Evolutionary conservation across 2,888 invertebrate species (phyloP), one percentile per base, ranked within the genome.

Genomic region (Timandra comae): DNA sequence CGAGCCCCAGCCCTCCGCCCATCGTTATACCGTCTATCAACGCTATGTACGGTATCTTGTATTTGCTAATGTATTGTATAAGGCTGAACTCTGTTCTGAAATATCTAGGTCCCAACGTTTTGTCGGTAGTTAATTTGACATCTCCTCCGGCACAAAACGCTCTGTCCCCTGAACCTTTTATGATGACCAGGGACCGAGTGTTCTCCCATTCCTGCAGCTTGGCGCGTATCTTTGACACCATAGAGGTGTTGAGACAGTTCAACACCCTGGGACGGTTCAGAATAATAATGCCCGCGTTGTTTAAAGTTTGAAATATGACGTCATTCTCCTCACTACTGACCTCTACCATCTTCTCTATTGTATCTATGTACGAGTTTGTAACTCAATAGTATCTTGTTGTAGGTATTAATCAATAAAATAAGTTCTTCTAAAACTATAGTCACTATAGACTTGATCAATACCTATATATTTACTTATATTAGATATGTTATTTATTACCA

Each of bases 131-230:
- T 3, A 92, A 88, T 64, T 93, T 90, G 0, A 99, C 94, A 82
- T 99, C 99, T 1, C 99, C 99, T 0, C 99, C 99, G 7, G 99
- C 98, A 86, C 99, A 99, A 72, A 99, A 99, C 1, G 99, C 95
- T 72, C 97, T 98, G 0, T 92, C 97, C 7, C 96, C 96, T 0
- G 89, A 81, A 0, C 94, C 95, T 80, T 94, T 93, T 5, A 96
- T 85, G 7, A 96, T 89, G 3, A 95, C 89, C 34, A 91, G 58
- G 2, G 81, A 72, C 52, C 91, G 91, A 2, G 78, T 88, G n/a
- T 79, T 87, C 64, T 96, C 93, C 93, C 96, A 97, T 61, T 91
- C 88, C 63, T 90, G 89, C 4, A 98, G 70, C 47, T 89, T 86
- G 2, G 92, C 90, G 49, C 91, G 87, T 10, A 98, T 89, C 63